Conservation (phyloP, 2,113 vertebrate species). For the Neolamprologus devosi region DNA sequence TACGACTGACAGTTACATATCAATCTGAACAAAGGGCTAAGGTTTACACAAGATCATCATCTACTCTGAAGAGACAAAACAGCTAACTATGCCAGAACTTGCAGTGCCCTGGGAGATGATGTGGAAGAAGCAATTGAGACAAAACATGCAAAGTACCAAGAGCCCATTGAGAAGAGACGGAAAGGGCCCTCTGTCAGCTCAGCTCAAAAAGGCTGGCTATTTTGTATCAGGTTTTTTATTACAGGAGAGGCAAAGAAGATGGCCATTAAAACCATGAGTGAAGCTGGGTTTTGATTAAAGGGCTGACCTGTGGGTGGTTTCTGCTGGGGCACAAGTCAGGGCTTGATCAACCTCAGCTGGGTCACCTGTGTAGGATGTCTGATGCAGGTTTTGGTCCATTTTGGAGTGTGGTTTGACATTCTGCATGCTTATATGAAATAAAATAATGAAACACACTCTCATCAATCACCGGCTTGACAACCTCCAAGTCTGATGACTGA, state of each 20-base stretch:
- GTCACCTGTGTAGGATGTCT: not conserved
- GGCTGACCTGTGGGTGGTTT: not conserved
- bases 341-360: not conserved
- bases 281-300: not conserved
- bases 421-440: not conserved
- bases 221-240: not conserved
- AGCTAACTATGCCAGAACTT: not conserved
- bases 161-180: not conserved
- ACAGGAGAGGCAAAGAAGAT: not conserved
- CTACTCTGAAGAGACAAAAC: not conserved
- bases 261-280: not conserved
- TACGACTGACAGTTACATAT: not conserved
- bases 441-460: not conserved
- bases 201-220: not conserved
- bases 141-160: not conserved
- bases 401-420: not conserved
- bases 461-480: not conserved
- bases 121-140: not conserved
- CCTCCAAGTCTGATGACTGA: not conserved
- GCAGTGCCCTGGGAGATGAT: not conserved
- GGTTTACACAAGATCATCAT: not conserved
- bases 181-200: not conserved
- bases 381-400: not conserved
- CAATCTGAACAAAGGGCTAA: not conserved
- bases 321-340: not conserved